Conservation (phyloP, 2,797 vertebrate genomes). For the Tadarida brasiliensis region DNA sequence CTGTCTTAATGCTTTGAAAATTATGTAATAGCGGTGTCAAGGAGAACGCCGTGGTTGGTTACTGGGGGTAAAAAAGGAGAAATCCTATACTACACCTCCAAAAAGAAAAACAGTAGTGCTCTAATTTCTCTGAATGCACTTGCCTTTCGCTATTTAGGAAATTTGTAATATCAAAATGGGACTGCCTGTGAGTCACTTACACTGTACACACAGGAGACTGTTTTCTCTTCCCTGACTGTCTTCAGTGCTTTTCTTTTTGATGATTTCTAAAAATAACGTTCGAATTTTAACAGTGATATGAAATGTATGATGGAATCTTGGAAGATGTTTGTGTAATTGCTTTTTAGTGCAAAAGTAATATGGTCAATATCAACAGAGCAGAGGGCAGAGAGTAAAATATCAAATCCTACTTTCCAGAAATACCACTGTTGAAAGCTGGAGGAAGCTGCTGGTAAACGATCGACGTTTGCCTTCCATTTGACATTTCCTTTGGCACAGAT, state of each 20-base stretch:
- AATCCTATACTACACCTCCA: not conserved
- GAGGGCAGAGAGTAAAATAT: not conserved
- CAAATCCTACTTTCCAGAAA: not conserved
- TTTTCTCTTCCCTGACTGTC: not conserved
- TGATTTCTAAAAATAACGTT: conserved; percentile 31
- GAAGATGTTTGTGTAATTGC: not conserved
- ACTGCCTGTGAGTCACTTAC: not conserved
- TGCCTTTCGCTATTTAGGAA: not conserved
- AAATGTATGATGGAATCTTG: not conserved
- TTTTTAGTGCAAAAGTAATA: not conserved
- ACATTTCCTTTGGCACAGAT: not conserved
- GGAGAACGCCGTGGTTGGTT: not conserved
- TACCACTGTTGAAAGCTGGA: not conserved
- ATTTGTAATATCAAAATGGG: not conserved
- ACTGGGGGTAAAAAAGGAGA: not conserved
- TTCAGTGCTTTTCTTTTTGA: conserved; percentile 9
- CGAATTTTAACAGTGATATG: not conserved
- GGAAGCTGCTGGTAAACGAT: not conserved
- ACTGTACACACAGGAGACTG: not conserved
- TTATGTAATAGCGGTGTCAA: conserved; percentile 58
- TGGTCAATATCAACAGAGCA: not conserved
- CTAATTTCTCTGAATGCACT: not conserved
- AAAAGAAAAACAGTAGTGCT: conserved; percentile 1
- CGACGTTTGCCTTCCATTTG: not conserved
- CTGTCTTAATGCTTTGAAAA: conserved; percentile 79